Base-by-base conservation (phyloP, 2,888 invertebrate species). In the Horisme vitalbata region DNA sequence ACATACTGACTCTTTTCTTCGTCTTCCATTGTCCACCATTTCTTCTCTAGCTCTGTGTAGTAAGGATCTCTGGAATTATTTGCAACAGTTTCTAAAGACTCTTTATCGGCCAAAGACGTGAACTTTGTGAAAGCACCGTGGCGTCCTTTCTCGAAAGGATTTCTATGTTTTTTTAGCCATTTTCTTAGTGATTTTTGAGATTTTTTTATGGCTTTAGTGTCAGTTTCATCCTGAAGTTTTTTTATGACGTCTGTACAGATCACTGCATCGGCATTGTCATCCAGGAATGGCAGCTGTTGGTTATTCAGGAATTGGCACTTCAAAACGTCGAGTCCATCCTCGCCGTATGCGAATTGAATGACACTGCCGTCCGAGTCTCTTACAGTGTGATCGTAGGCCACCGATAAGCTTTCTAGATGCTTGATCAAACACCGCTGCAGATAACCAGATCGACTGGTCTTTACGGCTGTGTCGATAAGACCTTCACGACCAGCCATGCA, bases 401-500 rank as follows among this genome's bases (percentile, higher is more conserved):
- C 95, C 39, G 92, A 92, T n/a, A 99, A 80, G 3, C 99, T 99
- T 90, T 99, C 99, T 53, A 99, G 89, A 89, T 99, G 98, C 81
- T 99, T 99, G 45, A 99, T 96, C 5, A 99, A 90, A 83, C 99
- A 99, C 55, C 99, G 91, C 83, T 99, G 98, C 43, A 99, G 90
- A 79, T 99, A 99, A 61, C 99, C 99, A 63, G 98, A 98, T 52
- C 99, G 93, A 86, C 98, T 98, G 0, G 99, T 99, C 90, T 99
- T 99, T 0, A 99, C 99, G 55, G 99, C 99, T 2, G 99, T 99
- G 93, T 99, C 99, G 66, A 99, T 97, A 41, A 99, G 92, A 91
- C 99, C 97, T 92, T 99, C 99, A 81, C 99, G 93, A 41, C 99
- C 99, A 41, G 99, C 99, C 99, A 99, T 99, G 73, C 99, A 99